Percentiles rank a stretch among this genome's conserved stretches.
These are phyloP conservation scores for Chromis chromis DNA, from an alignment of 2,797 vertebrate species.

Conservation along the genomic window DNA sequence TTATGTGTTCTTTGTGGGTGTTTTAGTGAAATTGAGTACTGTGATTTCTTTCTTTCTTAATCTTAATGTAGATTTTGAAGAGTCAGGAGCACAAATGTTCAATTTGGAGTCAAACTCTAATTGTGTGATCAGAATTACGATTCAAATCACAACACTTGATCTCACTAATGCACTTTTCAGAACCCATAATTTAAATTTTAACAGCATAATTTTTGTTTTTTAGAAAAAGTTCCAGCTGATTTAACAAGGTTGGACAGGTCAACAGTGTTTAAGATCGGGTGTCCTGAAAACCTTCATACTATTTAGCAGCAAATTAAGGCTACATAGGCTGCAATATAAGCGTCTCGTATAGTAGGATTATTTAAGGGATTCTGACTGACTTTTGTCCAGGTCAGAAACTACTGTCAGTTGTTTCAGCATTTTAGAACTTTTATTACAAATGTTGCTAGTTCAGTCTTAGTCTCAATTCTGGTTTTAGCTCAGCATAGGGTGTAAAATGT, in stretches of 20 bases:
- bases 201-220: background rate
- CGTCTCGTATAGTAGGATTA: too few species aligned
- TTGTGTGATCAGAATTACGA: background rate
- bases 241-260: background rate
- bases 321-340: background rate
- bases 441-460: too few species aligned
- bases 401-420: too few species aligned
- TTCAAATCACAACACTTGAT: slow-evolving; percentile 15
- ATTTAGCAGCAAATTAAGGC: background rate
- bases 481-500: too few species aligned
- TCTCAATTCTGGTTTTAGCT: too few species aligned
- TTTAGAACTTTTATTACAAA: too few species aligned
- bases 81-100: background rate
- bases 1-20: background rate
- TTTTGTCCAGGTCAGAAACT: too few species aligned
- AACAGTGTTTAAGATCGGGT: slow-evolving; percentile 3
- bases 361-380: too few species aligned
- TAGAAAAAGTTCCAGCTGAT: background rate
- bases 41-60: slow-evolving; percentile 10
- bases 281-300: slow-evolving; percentile 21
- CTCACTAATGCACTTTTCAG: slow-evolving; percentile 6
- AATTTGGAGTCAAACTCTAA: background rate
- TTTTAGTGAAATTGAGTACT: slow-evolving; percentile 24
- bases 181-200: slow-evolving; percentile 15
- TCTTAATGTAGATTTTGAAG: background rate